Percentiles rank a stretch among this genome's conserved stretches.
These are phyloP conservation scores for Drosophila anomelani DNA, from an alignment of 2,888 invertebrate genomes.

Conservation along the genomic window DNA sequence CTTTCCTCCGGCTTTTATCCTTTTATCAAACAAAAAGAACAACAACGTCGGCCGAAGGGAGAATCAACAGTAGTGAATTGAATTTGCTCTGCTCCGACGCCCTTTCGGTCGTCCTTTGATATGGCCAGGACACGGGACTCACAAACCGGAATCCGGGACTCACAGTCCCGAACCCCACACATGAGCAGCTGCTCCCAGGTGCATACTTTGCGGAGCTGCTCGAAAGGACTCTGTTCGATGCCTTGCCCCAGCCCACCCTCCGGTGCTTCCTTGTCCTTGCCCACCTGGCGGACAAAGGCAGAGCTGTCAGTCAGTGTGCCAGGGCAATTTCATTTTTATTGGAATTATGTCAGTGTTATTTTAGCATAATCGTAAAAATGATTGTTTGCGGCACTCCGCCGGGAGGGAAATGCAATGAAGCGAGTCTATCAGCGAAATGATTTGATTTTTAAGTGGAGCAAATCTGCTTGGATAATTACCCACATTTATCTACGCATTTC, in stretches of 20 bases:
- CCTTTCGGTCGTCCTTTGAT: constrained; percentile 72
- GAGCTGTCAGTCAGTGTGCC: constrained; percentile 45
- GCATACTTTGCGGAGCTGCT: constrained; percentile 49
- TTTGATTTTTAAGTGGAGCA: constrained; percentile 14
- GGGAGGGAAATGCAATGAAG: constrained; percentile 24
- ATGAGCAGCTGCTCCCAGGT: constrained; percentile 51
- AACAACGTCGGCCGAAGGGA: constrained; percentile 35
- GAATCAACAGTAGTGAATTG: constrained; percentile 78
- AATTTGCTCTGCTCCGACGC: constrained; percentile 79
- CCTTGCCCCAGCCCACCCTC: constrained; percentile 10
- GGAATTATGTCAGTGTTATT: constrained; percentile 57
- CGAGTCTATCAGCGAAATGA: constrained; percentile 10
- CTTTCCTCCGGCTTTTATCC: constrained; percentile 49
- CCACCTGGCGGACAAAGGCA: constrained; percentile 45
- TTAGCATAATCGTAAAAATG: constrained; percentile 55
- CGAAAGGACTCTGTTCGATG: constrained; percentile 30
- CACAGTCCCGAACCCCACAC: constrained; percentile 12
- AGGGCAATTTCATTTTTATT: constrained; percentile 48
- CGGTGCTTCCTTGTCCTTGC: constrained; percentile 20
- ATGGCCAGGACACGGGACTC: constrained; percentile 34
- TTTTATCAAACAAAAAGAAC: constrained; percentile 65
- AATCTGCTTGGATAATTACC: background rate
- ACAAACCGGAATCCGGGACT: background rate
- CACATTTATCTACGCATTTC: constrained; percentile 4
- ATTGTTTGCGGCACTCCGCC: constrained; percentile 38